phyloP scores from a whole-genome alignment of 2,113 vertebrate species.

The Oostethus manadensis region DNA sequence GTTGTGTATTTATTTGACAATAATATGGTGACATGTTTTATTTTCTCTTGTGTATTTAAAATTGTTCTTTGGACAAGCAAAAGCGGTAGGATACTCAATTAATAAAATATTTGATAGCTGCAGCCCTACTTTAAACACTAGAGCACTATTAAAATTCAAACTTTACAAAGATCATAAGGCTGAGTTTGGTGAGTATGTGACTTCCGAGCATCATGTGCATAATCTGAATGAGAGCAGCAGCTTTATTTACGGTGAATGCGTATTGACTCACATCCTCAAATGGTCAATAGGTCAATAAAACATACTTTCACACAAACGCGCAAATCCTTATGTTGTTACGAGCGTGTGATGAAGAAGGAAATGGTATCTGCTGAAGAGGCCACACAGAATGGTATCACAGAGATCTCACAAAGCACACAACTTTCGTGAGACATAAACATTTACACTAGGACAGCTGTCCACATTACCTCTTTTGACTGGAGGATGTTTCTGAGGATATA shows the following conservation, averaged over 20 bases:
- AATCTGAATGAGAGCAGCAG: not conserved
- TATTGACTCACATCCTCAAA: not conserved
- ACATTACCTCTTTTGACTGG: not conserved
- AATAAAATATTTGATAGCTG: too few relatives aligned
- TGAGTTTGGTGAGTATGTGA: conserved; percentile 1
- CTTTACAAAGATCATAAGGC: too few relatives aligned
- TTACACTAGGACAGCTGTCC: not conserved
- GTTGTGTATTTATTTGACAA: too few relatives aligned
- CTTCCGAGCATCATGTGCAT: not conserved
- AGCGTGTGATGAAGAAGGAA: conserved; percentile 12
- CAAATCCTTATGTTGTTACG: conserved; percentile 4
- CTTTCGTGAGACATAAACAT: conserved; percentile 28
- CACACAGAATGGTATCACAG: not conserved
- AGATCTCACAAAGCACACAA: conserved; percentile 22
- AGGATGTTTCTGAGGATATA: not conserved
- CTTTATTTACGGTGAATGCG: not conserved
- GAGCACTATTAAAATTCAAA: too few relatives aligned
- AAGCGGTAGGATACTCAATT: too few relatives aligned
- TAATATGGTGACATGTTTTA: too few relatives aligned
- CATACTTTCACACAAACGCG: not conserved
- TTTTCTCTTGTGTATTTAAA: too few relatives aligned
- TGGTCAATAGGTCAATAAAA: not conserved
- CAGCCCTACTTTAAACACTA: too few relatives aligned
- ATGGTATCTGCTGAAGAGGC: conserved; percentile 35
- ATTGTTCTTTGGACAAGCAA: too few relatives aligned